Conservation (phyloP, 2,797 vertebrate species). For the Sebastes nivosus region DNA sequence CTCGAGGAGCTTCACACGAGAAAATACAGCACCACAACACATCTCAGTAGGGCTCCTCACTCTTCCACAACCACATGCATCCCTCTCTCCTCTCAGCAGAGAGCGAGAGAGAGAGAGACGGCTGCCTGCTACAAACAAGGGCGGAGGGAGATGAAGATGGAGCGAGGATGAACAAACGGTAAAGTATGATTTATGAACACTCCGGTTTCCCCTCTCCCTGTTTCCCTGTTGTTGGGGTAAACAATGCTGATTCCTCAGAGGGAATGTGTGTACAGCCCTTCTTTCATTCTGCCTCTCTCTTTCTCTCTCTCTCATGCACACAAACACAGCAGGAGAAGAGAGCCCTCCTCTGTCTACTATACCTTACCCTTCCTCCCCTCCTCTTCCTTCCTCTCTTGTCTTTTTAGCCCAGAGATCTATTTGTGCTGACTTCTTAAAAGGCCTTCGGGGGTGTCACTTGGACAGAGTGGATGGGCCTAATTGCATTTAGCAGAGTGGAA, state of each 20-base stretch:
- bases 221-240: constrained; percentile 42
- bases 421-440: constrained; percentile 73
- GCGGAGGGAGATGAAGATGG: constrained; percentile 11
- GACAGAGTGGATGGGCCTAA: constrained; percentile 62
- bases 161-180: constrained; percentile 38
- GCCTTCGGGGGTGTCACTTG: constrained; percentile 60
- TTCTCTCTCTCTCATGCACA: constrained; percentile 20
- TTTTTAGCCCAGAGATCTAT: constrained; percentile 50
- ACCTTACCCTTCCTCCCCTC: neutral
- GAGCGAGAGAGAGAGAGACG: constrained; percentile 4
- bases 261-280: constrained; percentile 22
- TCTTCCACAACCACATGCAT: constrained; percentile 11
- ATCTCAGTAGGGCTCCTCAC: constrained; percentile 33
- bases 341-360: constrained; percentile 3
- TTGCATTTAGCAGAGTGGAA: constrained; percentile 67
- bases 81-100: constrained; percentile 26
- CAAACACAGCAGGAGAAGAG: constrained; percentile 19
- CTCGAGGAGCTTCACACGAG: constrained; percentile 23
- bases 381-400: constrained; percentile 4
- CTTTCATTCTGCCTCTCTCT: constrained; percentile 26
- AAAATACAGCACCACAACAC: constrained; percentile 40
- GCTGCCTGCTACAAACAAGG: constrained; percentile 9
- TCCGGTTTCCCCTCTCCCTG: constrained; percentile 35
- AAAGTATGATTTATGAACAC: constrained; percentile 67
- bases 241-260: constrained; percentile 59